Base-by-base conservation (phyloP, 2,888 invertebrate species). In the Diabrotica balteata region DNA sequence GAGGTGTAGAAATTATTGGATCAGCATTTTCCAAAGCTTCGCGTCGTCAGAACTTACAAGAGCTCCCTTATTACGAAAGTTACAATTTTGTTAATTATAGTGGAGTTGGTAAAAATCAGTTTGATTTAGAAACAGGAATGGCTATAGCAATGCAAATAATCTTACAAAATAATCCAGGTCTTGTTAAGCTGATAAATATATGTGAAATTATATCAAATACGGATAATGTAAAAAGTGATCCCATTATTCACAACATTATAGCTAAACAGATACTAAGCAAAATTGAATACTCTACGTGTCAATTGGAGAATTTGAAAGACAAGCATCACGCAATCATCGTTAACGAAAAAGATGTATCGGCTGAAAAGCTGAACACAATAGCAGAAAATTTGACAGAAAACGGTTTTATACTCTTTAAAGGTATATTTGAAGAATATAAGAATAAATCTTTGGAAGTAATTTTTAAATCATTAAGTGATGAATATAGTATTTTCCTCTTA, bases 1-100 rank as follows among this genome's bases (percentile, higher is more conserved):
- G 88, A 9, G 90, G 89, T 7, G 85, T 90, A 0, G 87, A 88
- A 80, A 85, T 90, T 3, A 84, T 86, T 51, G 89, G 88, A n/a
- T 76, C 89, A 7, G 88, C 87, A 75, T 87, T 87, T 0, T 87
- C 86, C 1, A 89, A 89, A 52, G 84, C 88, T 0, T 82, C 86
- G 42, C 83, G 82, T 43, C 60, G 86, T 49, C 82, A 82, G 64
- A 85, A 85, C 52, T 82, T 84, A 7, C 85, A 86, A 44, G 84
- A 84, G 17, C 83, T 85, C 1, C 88, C 89, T 2, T 81, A 87
- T 2, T 76, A 90, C 8, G 90, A 90, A 77, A 82, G 85, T 60
- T 87, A 87, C 75, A 77, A 80, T 50, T 90, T 90, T 75, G 80
- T 88, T 0, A 86, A 88, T 0, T 84, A 88, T 74, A 78, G 78